These are phyloP conservation scores for Mustela lutreola DNA, from an alignment of 2,113 vertebrate genomes.

Conservation along the genomic window DNA sequence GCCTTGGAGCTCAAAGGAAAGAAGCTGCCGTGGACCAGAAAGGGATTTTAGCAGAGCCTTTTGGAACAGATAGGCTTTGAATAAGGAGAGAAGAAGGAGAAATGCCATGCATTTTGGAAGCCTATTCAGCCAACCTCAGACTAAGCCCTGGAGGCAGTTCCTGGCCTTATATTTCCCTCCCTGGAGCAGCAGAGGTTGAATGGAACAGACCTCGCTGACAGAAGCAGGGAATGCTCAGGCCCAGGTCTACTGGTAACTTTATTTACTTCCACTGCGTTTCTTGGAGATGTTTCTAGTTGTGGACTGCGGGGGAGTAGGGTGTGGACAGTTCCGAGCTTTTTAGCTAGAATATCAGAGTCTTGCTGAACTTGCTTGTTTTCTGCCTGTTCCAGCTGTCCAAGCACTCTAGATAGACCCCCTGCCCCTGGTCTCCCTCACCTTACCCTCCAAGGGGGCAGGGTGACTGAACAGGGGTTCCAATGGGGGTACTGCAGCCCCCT, in stretches of 20 bases:
- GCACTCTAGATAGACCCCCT: neutral
- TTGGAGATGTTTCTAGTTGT: neutral
- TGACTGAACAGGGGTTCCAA: neutral
- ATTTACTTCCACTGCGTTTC: neutral
- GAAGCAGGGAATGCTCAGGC: neutral
- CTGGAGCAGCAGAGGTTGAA: neutral
- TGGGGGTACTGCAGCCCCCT: neutral
- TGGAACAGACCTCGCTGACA: neutral
- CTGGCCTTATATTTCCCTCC: neutral
- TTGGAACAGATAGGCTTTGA: neutral
- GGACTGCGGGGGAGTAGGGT: conserved; percentile 34
- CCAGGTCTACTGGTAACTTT: neutral
- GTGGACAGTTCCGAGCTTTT: neutral
- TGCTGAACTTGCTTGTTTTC: conserved; percentile 42
- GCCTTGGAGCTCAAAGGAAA: neutral
- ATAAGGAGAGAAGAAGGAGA: neutral
- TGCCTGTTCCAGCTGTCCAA: conserved; percentile 7
- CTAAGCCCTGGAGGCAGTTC: neutral
- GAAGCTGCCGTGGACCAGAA: neutral
- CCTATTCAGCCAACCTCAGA: too few species aligned
- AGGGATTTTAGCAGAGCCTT: neutral
- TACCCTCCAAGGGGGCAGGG: neutral
- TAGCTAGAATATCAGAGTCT: neutral
- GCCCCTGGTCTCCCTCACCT: neutral
- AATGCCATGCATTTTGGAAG: rapidly evolving